A percentile compares a stretch with the other conserved stretches of the same genome.
These are phyloP conservation scores for Nesidiocoris tenuis DNA, from an alignment of 2,888 invertebrate genomes.

Conservation along the genomic window DNA sequence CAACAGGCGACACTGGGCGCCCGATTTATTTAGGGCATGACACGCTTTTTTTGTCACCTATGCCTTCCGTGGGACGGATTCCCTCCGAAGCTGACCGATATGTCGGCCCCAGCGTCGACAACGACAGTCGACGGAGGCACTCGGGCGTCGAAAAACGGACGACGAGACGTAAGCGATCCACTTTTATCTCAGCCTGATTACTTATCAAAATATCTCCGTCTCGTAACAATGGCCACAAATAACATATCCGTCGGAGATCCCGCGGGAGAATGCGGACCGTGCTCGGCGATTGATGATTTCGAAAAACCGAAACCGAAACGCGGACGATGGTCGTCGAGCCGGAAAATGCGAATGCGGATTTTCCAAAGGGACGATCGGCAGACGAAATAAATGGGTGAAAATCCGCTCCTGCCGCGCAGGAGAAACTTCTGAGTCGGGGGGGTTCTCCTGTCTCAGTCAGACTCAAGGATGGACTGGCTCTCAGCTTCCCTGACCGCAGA, in stretches of 20 bases:
- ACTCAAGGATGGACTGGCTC: neutral
- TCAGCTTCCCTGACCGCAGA: neutral
- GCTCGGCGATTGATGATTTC: neutral
- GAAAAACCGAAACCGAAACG: neutral
- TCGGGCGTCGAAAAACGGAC: neutral
- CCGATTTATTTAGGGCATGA: constrained; percentile 38
- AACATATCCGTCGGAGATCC: constrained; percentile 8
- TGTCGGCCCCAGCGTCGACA: neutral
- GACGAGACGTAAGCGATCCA: neutral
- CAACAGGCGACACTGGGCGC: neutral
- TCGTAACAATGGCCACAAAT: constrained; percentile 29
- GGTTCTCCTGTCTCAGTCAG: neutral
- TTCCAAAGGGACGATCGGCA: no score
- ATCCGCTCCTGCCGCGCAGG: neutral
- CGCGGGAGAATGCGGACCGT: constrained; percentile 9
- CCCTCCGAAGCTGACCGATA: neutral
- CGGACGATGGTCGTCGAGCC: neutral
- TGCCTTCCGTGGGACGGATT: neutral
- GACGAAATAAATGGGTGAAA: neutral
- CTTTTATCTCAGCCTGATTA: constrained; percentile 35
- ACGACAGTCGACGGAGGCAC: neutral
- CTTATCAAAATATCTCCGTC: constrained; percentile 36
- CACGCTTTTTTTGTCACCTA: constrained; percentile 10
- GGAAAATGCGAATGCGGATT: constrained; percentile 5
- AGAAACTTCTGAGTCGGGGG: neutral